These are phyloP conservation scores for Catalaphyllia jardinei DNA, from an alignment of 64 coral and sea anemone species.

Conservation along the genomic window DNA sequence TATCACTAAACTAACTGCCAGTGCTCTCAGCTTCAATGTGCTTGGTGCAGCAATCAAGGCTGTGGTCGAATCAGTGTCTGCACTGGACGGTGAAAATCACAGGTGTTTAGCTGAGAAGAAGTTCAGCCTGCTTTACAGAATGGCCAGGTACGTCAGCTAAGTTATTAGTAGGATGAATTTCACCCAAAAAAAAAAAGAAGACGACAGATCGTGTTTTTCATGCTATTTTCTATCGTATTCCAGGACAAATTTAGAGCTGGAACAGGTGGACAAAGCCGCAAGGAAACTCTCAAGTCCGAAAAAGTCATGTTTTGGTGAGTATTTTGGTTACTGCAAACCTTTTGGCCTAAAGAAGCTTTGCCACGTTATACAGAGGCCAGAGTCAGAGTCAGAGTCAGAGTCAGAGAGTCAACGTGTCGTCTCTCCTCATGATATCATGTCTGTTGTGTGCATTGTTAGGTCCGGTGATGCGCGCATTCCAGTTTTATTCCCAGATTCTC, in stretches of 20 bases:
- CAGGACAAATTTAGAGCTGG: constrained; percentile 91
- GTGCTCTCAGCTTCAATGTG: constrained; percentile 76
- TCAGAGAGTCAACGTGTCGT: background rate
- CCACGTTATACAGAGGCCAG: too few relatives aligned
- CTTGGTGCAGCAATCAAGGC: constrained; percentile 79
- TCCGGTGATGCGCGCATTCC: constrained; percentile 77
- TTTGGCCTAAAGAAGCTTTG: too few relatives aligned
- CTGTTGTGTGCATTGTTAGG: constrained; percentile 36
- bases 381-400: too few relatives aligned
- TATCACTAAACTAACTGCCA: constrained; percentile 81
- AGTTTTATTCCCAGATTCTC: constrained; percentile 88
- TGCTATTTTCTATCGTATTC: background rate
- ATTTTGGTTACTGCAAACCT: background rate
- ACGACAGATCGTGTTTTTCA: background rate
- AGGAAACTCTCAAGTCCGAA: constrained; percentile 66
- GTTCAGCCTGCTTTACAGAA: constrained; percentile 50
- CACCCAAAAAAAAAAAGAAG: background rate
- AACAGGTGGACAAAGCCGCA: constrained; percentile 73
- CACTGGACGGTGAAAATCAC: constrained; percentile 47
- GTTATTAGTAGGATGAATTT: too few relatives aligned
- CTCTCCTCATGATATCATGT: background rate
- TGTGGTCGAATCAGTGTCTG: constrained; percentile 70
- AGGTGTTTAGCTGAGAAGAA: constrained; percentile 40
- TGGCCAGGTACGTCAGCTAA: constrained; percentile 27
- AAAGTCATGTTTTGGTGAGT: constrained; percentile 88